Percentiles rank a stretch among this genome's conserved stretches.
Evolutionary conservation across 2,888 invertebrate species (phyloP).

Genomic region (Leptinotarsa peninsularis): DNA sequence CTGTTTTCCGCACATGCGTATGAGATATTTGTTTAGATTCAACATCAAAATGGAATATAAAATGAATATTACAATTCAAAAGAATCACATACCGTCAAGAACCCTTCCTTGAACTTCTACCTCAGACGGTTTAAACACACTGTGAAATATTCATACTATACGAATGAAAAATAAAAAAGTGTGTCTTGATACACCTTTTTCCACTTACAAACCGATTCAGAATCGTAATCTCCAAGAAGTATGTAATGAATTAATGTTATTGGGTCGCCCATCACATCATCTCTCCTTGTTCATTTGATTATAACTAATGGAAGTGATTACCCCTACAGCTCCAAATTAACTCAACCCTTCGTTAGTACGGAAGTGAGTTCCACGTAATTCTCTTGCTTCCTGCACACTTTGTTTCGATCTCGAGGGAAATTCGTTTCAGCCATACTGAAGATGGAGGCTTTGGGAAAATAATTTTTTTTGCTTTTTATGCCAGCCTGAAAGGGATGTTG

Average conservation of each 20-base stretch:
- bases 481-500: no score
- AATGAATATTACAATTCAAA: no score
- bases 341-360: background rate
- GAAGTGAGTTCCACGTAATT: background rate
- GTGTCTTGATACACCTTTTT: background rate
- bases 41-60: no score
- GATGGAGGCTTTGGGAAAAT: no score
- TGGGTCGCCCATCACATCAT: background rate
- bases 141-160: no score
- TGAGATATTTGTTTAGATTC: no score
- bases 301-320: conserved; percentile 6
- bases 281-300: background rate
- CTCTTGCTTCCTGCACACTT: background rate
- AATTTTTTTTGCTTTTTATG: no score
- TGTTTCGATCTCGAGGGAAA: background rate
- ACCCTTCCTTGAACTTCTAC: no score
- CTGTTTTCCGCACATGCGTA: no score
- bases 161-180: no score
- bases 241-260: background rate
- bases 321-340: background rate
- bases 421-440: background rate
- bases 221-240: background rate
- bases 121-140: no score
- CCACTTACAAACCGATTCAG: background rate
- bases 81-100: no score